phyloP scores from a whole-genome alignment of 2,113 vertebrate species.

The Tamias sibiricus region DNA sequence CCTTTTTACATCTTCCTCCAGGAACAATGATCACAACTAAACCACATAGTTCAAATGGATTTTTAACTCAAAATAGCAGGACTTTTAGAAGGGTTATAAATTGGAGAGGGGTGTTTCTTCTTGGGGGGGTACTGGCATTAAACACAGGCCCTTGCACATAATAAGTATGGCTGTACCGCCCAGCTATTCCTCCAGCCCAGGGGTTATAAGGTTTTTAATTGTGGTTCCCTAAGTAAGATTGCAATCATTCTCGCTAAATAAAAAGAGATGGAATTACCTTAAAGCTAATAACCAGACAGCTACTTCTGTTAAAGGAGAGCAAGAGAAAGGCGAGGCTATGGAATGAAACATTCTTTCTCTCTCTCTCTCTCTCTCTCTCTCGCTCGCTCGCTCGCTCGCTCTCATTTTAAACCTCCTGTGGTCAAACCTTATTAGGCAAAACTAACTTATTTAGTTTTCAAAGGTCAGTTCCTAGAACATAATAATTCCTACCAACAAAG shows the following conservation, averaged over 20 bases:
- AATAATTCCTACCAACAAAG: slow-evolving; percentile 35
- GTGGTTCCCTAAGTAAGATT: not conserved
- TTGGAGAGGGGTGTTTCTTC: not conserved
- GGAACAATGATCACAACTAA: not conserved
- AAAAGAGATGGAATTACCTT: not conserved
- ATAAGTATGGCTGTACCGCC: not conserved
- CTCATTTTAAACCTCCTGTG: not conserved
- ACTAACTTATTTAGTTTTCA: not conserved
- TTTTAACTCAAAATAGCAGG: slow-evolving; percentile 5
- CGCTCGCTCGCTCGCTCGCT: not conserved
- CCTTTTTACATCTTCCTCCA: not conserved
- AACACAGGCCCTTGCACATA: not conserved
- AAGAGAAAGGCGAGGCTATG: not conserved
- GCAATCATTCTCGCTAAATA: slow-evolving; percentile 20
- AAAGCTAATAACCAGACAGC: not conserved
- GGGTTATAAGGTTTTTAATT: not conserved
- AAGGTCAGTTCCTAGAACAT: slow-evolving; percentile 7
- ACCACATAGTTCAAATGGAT: not conserved
- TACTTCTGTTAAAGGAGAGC: not conserved
- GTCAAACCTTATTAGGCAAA: not conserved
- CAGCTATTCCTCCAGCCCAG: not conserved
- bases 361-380: not conserved
- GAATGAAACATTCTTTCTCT: not conserved
- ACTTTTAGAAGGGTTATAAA: not conserved
- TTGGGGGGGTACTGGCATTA: not conserved